These are phyloP conservation scores for Gobius niger DNA, from an alignment of 2,113 vertebrate species.

Conservation along the genomic window DNA sequence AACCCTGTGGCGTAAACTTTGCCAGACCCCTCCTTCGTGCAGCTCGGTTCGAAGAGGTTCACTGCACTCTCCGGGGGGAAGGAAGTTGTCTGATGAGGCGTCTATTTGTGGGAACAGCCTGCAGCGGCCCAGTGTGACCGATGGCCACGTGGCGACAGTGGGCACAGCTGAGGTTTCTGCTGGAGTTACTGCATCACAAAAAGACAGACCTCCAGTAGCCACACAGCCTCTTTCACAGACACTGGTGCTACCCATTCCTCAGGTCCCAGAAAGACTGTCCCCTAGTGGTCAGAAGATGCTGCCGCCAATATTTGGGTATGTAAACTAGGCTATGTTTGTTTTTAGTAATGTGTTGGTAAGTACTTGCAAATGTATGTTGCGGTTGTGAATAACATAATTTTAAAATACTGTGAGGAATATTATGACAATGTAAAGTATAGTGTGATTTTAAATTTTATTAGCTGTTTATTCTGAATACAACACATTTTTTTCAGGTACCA, in stretches of 20 bases:
- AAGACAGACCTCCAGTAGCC: slow-evolving; percentile 69
- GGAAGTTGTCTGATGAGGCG: slow-evolving; percentile 89
- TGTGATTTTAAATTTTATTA: too few species aligned
- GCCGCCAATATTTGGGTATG: slow-evolving; percentile 88
- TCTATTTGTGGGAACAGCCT: slow-evolving; percentile 86
- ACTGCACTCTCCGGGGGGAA: slow-evolving; percentile 79
- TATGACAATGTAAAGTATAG: too few species aligned
- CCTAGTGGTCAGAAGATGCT: slow-evolving; percentile 86
- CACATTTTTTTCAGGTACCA: slow-evolving; percentile 74
- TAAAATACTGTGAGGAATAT: too few species aligned
- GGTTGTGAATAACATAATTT: too few species aligned
- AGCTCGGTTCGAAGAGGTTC: slow-evolving; percentile 76
- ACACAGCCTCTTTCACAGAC: slow-evolving; percentile 70
- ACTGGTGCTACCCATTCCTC: slow-evolving; percentile 58
- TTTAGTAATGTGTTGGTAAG: background rate
- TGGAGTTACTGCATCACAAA: slow-evolving; percentile 22
- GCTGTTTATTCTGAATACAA: too few species aligned
- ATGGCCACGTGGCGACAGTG: slow-evolving; percentile 59
- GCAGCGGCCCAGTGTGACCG: slow-evolving; percentile 83
- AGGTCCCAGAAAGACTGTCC: slow-evolving; percentile 80
- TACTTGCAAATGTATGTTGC: too few species aligned
- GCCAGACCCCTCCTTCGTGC: slow-evolving; percentile 80
- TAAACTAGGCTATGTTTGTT: background rate
- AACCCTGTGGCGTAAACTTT: slow-evolving; percentile 89
- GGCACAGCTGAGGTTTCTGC: background rate